These are phyloP conservation scores for Dryobates pubescens DNA, from an alignment of 2,797 vertebrate genomes.

Conservation along the genomic window DNA sequence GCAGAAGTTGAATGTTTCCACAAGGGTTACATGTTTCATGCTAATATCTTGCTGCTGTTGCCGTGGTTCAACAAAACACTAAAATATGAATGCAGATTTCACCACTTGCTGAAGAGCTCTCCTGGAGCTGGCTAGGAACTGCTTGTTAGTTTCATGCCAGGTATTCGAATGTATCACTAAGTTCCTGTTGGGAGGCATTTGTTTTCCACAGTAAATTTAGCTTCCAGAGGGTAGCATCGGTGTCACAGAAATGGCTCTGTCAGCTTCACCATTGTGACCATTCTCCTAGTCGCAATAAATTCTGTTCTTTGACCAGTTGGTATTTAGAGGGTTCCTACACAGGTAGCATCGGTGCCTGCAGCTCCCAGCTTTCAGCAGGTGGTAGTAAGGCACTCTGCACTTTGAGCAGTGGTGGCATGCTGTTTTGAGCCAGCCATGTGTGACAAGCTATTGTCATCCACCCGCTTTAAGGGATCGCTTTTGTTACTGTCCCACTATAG, in stretches of 20 bases:
- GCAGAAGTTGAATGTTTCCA: background rate
- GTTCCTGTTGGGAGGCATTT: background rate
- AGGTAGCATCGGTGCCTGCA: background rate
- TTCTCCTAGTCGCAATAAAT: background rate
- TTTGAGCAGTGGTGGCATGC: background rate
- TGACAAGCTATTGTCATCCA: background rate
- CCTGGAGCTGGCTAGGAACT: background rate
- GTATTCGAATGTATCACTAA: background rate
- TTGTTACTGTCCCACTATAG: background rate
- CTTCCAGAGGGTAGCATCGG: background rate
- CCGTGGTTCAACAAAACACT: background rate
- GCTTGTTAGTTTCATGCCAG: background rate
- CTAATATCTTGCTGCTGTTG: background rate
- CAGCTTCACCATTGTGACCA: background rate
- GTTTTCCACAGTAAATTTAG: background rate
- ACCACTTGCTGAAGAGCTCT: background rate
- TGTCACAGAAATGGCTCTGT: background rate
- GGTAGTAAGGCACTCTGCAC: background rate
- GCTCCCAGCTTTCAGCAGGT: background rate
- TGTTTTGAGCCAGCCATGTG: background rate
- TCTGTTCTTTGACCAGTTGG: background rate
- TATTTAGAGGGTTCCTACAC: background rate
- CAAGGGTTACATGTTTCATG: background rate
- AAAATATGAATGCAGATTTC: background rate
- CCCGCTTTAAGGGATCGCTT: background rate